Evolutionary conservation across 2,113 vertebrate genomes (phyloP).

Genomic region (Oenanthe oenanthe): DNA sequence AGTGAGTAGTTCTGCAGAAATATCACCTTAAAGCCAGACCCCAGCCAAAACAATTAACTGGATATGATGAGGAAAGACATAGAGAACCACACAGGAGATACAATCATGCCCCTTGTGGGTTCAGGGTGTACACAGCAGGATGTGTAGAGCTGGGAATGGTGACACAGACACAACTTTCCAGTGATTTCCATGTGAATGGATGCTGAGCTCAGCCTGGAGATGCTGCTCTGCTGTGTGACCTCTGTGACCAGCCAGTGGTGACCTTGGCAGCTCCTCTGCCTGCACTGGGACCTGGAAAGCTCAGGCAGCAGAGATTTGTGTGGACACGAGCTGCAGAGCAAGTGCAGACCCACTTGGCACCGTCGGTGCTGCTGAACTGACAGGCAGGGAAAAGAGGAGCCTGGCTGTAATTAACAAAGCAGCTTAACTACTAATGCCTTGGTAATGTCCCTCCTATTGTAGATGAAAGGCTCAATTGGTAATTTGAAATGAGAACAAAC

Average conservation of each 20-base stretch:
- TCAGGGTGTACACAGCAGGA: background rate
- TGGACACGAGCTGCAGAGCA: background rate
- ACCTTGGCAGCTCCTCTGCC: background rate
- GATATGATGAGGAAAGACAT: background rate
- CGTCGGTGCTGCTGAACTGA: background rate
- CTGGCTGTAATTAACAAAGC: conserved; percentile 60
- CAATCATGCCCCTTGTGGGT: background rate
- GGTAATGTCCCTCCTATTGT: conserved; percentile 47
- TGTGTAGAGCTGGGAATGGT: background rate
- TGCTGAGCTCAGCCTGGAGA: background rate
- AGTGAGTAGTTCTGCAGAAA: background rate
- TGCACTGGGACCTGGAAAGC: background rate
- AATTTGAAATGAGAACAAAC: conserved; percentile 57
- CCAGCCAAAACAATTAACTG: background rate
- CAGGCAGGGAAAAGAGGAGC: conserved; percentile 24
- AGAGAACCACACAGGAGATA: background rate
- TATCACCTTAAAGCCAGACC: background rate
- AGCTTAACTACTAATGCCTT: conserved; percentile 64
- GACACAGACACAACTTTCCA: background rate
- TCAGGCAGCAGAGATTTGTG: background rate
- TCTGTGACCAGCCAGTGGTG: background rate
- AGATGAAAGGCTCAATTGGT: conserved; percentile 44
- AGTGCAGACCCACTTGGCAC: conserved; percentile 10
- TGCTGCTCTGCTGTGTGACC: background rate
- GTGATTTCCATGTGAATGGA: background rate